A percentile compares a stretch with the other conserved stretches of the same genome.
phyloP scores from a whole-genome alignment of 2,888 invertebrate species.

The Drosophila kuntzei region DNA sequence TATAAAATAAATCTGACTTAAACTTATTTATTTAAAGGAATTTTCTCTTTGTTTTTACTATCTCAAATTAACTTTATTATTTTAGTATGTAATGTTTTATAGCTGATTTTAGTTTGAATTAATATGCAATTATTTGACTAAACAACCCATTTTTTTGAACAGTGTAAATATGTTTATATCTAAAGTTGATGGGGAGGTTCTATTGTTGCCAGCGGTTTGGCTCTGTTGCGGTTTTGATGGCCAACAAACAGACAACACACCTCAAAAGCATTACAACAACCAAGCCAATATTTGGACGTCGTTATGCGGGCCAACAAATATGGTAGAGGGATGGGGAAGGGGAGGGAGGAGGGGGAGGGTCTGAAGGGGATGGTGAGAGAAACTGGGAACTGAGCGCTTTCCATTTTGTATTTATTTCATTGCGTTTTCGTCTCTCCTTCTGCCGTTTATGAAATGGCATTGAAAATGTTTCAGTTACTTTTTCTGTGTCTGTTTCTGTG shows the following conservation, averaged over 20 bases:
- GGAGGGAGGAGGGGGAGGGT: not conserved
- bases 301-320: conserved; percentile 58
- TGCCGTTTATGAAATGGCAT: conserved; percentile 78
- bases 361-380: not conserved
- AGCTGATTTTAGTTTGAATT: no score
- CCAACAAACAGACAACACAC: conserved; percentile 72
- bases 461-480: conserved; percentile 66
- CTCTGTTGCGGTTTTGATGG: conserved; percentile 28
- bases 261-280: conserved; percentile 80
- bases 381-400: conserved; percentile 46
- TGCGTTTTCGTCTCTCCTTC: conserved; percentile 59
- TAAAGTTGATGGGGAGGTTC: conserved; percentile 1
- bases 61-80: no score
- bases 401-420: conserved; percentile 80
- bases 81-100: no score
- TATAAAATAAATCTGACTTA: no score
- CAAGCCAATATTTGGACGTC: conserved; percentile 75
- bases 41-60: no score
- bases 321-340: not conserved
- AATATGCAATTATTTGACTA: no score
- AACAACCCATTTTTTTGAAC: not conserved
- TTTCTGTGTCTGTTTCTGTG: conserved; percentile 30
- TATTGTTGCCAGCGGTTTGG: conserved; percentile 20
- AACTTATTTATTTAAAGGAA: no score
- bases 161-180: conserved; percentile 7